Evolutionary conservation across 2,797 vertebrate genomes (phyloP).

Genomic region (Novumbra hubbsi): DNA sequence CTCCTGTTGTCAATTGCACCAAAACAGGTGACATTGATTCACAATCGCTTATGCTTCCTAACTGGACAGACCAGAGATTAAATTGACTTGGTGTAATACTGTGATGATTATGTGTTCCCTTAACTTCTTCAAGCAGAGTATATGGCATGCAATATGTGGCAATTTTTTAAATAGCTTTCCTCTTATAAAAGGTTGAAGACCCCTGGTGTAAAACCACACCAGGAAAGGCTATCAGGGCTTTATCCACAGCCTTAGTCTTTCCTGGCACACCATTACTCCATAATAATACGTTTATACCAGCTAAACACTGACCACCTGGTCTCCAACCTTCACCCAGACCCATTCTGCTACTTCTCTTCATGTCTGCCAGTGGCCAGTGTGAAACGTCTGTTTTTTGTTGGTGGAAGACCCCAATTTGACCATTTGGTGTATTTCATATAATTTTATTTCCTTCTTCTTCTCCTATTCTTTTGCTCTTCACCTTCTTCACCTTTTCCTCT

Average conservation of each 20-base stretch:
- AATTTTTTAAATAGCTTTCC: too few relatives aligned
- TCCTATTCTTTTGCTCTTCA: neutral
- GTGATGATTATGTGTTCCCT: too few relatives aligned
- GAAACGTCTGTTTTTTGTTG: neutral
- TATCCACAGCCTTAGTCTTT: neutral
- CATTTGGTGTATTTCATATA: neutral
- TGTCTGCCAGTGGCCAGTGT: neutral
- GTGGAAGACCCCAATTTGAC: neutral
- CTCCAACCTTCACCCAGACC: neutral
- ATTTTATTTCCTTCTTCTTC: constrained; percentile 7
- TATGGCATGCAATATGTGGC: too few relatives aligned
- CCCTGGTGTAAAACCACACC: neutral
- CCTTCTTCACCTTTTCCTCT: constrained; percentile 1
- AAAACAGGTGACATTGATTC: too few relatives aligned
- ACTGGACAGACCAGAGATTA: too few relatives aligned
- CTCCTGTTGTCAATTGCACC: too few relatives aligned
- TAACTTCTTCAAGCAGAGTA: too few relatives aligned
- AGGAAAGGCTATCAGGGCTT: neutral
- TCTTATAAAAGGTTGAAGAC: too few relatives aligned
- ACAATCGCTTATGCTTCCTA: too few relatives aligned
- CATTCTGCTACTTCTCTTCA: constrained; percentile 3
- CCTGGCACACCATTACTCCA: neutral
- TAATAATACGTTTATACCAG: neutral
- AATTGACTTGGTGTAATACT: too few relatives aligned
- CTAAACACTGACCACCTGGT: constrained; percentile 26